phyloP scores from a whole-genome alignment of 2,888 invertebrate genomes.

The Beris chalybata region DNA sequence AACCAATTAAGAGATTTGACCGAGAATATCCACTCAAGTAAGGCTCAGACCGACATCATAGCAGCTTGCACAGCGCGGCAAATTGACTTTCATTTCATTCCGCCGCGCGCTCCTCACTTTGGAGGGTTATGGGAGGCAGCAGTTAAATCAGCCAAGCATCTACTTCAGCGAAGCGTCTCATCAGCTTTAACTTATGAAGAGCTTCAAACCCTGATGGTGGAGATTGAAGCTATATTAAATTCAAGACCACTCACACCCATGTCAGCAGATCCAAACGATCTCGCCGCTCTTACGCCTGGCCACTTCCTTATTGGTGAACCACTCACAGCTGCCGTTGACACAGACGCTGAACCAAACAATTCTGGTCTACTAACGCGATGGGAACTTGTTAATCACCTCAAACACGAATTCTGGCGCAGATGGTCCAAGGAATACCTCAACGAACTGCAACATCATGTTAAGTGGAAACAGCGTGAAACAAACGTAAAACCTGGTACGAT shows the following conservation, averaged over 20 bases:
- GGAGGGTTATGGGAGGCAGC: constrained; percentile 40
- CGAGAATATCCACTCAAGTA: constrained; percentile 1
- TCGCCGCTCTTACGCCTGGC: constrained; percentile 36
- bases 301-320: constrained; percentile 33
- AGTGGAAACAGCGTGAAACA: constrained; percentile 32
- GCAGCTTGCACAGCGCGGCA: not conserved
- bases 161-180: not conserved
- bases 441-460: constrained; percentile 37
- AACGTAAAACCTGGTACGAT: constrained; percentile 20
- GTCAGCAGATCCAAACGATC: constrained; percentile 39
- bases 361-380: constrained; percentile 10
- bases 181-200: constrained; percentile 43
- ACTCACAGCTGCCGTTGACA: constrained; percentile 30
- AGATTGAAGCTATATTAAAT: constrained; percentile 44
- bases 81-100: constrained; percentile 20
- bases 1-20: constrained; percentile 17
- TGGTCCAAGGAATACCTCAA: too few relatives aligned
- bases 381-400: constrained; percentile 35
- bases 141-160: constrained; percentile 39
- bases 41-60: not conserved
- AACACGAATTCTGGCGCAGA: constrained; percentile 16
- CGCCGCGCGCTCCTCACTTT: constrained; percentile 36
- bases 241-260: constrained; percentile 42
- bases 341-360: constrained; percentile 1
- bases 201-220: constrained; percentile 41